Evolutionary conservation across 2,888 invertebrate species (phyloP), one percentile per base, ranked within the genome.

Genomic region (Acheta domesticus): DNA sequence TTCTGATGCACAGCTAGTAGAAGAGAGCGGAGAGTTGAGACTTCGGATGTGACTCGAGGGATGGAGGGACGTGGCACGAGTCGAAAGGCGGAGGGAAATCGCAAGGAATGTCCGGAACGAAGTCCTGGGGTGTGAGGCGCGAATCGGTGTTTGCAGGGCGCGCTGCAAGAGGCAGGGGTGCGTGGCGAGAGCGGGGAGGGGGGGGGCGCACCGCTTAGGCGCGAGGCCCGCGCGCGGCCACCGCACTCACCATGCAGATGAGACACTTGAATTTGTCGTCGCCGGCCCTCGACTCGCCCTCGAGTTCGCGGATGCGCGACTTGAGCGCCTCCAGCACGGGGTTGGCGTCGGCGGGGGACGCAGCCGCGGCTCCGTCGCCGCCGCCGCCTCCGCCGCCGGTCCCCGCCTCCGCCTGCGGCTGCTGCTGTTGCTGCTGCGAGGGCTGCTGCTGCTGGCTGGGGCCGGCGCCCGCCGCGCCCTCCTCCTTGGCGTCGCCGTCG

Each of bases 251-350:
- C 89, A 96, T 92, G 85, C 97, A 97, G 83, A 97, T 97, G 78
- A 96, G 89, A 88, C 97, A 97, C 86, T 96, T 96, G 82, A 92
- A 91, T 87, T 93, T 92, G 80, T 89, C 89, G 85, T 87, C 89
- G 82, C 89, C 88, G 81, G 90, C 88, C 80, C 89, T 87, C 80
- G 87, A 86, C 82, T 88, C 88, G 80, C 87, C 90, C 85, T 96
- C 96, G 83, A 95, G 89, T 82, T 95, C 94, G 77, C 91, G 91
- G 78, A 96, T 92, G 83, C 92, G 91, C 74, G 90, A 91, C 85
- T 94, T 94, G 20, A 96, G 87, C 0, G 95, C 94, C 85, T 94
- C 92, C 79, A 94, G 88, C 76, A 93, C 87, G 50, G 89, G 89
- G 84, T 87, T 87, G n/a, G 76, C 78, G 76, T 80, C 77, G 79